Evolutionary conservation across 1,140 invertebrate species (phyloP).

Genomic region (Micrasema longulum): DNA sequence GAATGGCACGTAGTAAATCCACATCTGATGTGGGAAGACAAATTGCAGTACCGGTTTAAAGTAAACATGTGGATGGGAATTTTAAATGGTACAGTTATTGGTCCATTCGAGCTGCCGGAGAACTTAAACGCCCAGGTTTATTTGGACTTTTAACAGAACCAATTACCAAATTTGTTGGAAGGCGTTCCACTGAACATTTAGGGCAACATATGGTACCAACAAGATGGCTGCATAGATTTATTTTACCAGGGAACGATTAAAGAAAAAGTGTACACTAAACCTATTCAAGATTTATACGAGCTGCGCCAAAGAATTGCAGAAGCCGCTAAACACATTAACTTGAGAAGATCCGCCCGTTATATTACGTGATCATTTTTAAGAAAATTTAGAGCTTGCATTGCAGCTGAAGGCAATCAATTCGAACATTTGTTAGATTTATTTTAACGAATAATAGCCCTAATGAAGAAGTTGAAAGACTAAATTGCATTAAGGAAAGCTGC

Average conservation of each 20-base stretch:
- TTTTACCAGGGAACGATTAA: conserved; percentile 60
- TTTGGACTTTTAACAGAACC: conserved; percentile 55
- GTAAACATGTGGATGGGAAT: conserved; percentile 60
- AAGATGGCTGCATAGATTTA: conserved; percentile 59
- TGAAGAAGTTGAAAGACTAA: too few relatives aligned
- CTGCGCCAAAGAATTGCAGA: not conserved
- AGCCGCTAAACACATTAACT: not conserved
- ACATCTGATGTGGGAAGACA: conserved; percentile 53
- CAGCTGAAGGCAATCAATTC: not conserved
- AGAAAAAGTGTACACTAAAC: conserved; percentile 54
- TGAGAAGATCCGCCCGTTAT: not conserved
- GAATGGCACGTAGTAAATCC: conserved; percentile 60
- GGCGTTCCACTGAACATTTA: conserved; percentile 52
- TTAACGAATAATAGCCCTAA: too few relatives aligned
- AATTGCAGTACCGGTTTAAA: conserved; percentile 59
- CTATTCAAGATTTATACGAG: not conserved
- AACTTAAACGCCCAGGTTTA: conserved; percentile 56
- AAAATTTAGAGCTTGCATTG: not conserved
- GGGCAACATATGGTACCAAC: conserved; percentile 56
- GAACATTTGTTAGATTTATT: not conserved
- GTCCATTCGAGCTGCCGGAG: conserved; percentile 57
- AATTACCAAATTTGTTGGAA: conserved; percentile 54
- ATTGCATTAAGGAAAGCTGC: too few relatives aligned
- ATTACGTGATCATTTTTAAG: not conserved
- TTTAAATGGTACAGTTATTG: conserved; percentile 50